phyloP scores from a whole-genome alignment of 2,888 invertebrate genomes.

The Branchipolynoe longqiensis region DNA sequence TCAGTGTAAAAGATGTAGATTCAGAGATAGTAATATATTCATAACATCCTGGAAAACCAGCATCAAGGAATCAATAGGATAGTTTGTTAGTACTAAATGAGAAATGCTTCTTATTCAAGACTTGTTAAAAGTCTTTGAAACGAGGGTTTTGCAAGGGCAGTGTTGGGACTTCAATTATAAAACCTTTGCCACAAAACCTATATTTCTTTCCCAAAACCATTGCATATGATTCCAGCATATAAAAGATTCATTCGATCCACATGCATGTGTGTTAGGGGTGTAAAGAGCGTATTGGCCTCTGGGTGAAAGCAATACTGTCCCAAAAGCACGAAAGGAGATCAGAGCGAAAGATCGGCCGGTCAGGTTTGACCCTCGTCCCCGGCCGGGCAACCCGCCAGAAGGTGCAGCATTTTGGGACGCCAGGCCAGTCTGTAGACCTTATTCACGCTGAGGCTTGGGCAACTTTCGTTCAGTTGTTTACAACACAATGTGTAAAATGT shows the following conservation, averaged over 20 bases:
- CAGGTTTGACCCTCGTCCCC: not conserved
- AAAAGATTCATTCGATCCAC: not conserved
- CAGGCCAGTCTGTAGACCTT: constrained; percentile 28
- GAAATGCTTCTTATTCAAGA: not conserved
- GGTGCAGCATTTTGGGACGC: constrained; percentile 12
- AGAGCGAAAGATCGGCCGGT: not conserved
- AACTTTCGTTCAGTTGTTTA: no score
- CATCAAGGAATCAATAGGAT: not conserved
- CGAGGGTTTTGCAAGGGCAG: not conserved
- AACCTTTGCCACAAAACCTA: not conserved
- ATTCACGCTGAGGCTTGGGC: no score
- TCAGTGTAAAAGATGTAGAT: no score
- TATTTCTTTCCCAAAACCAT: not conserved
- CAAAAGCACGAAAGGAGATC: constrained; percentile 28
- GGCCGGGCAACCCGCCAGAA: not conserved
- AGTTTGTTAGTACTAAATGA: not conserved
- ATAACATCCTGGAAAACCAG: not conserved
- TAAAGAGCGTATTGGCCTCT: not conserved
- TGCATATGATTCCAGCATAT: not conserved
- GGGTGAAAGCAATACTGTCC: not conserved
- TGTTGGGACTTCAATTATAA: not conserved
- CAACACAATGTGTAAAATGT: not conserved
- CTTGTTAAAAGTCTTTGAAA: not conserved
- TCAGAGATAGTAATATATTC: no score
- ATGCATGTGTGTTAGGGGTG: not conserved